Conservation (phyloP, 2,888 invertebrate genomes). For the Calameuta pallipes region DNA sequence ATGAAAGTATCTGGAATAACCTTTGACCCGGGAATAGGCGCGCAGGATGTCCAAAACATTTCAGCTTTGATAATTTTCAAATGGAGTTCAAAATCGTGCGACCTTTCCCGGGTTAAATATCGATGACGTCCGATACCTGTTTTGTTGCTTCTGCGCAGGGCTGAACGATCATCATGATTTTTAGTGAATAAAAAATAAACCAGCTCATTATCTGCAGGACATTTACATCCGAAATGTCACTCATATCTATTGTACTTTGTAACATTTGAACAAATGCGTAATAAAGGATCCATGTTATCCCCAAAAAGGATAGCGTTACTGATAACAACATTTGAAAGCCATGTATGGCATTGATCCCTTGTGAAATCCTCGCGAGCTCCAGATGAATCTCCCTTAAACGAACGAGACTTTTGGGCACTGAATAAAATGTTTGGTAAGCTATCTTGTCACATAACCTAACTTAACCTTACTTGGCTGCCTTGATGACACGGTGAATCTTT, state of each 20-base stretch:
- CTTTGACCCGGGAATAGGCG: no score
- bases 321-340: slow-evolving; percentile 15
- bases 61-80: no score
- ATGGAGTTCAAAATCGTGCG: no score
- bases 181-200: slow-evolving; percentile 5
- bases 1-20: background rate
- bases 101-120: background rate
- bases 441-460: background rate
- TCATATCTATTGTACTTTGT: background rate
- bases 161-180: slow-evolving; percentile 7
- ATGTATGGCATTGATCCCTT: background rate
- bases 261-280: background rate
- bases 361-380: slow-evolving; percentile 7
- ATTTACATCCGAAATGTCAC: background rate
- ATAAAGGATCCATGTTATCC: slow-evolving; percentile 16
- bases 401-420: background rate
- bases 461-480: background rate
- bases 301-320: slow-evolving; percentile 6
- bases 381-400: slow-evolving; percentile 13
- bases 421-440: background rate
- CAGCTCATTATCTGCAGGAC: background rate
- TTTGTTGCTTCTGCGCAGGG: slow-evolving; percentile 2
- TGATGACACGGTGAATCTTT: background rate
- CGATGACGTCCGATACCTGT: slow-evolving; percentile 4
- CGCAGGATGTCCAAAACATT: no score